Base-by-base conservation (phyloP, 2,888 invertebrate species). In the Podabrus alpinus region DNA sequence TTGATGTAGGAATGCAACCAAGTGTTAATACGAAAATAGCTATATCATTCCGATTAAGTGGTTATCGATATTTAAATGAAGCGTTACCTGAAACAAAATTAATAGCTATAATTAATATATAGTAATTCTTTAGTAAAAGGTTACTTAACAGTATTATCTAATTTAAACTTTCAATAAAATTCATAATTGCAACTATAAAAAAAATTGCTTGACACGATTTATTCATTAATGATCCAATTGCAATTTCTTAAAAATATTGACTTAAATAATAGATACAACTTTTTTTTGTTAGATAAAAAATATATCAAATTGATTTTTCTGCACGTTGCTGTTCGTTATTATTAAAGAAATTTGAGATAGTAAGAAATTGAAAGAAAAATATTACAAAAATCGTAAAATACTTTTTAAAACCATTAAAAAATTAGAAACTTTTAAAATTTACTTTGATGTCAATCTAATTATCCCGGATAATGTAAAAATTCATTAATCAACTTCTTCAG, bases 71-170 rank as follows among this genome's bases (percentile, higher is more conserved):
- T 64, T 64, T 64, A 19, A 19, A 15, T 16, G 62, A 64, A 64
- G 62, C 62, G 62, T 19, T 64, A 64, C 62, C 62, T 64, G 62
- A 19, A 64, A 64, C 62, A 64, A 64, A 64, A 64, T 64, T 64
- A 64, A 19, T 64, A 19, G 19, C 21, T 64, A n/a, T 64, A 64
- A 64, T 64, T 16, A 64, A 64, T 64, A 9, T 16, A 19, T 19
- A 64, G n/a, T 45, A 45, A 45, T 45, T 45, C 45, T 45, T n/a
- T n/a, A n/a, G 45, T 45, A n/a, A 45, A 45, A n/a, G 45, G 45
- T 45, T 45, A 45, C n/a, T 10, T 45, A 45, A 45, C n/a, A n/a
- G 45, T 45, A 45, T 45, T n/a, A 45, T n/a, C 45, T 9, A 45
- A 45, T 45, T 45, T 45, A 45, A 45, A 45, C n/a, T 45, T 45